A percentile compares a stretch with the other conserved stretches of the same genome.
phyloP scores from a whole-genome alignment of 2,113 vertebrate species.

The Aldabrachelys gigantea region DNA sequence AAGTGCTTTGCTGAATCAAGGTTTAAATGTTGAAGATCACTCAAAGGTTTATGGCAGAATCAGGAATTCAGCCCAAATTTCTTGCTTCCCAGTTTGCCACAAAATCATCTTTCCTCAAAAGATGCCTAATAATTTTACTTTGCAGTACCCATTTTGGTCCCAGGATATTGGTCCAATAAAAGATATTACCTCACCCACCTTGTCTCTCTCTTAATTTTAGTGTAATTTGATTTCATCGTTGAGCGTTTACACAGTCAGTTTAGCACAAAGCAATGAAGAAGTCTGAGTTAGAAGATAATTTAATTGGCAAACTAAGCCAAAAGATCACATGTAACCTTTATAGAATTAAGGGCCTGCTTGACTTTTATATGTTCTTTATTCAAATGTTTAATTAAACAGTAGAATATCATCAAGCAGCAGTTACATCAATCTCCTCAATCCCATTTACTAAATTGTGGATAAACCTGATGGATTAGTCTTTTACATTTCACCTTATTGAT shows the following conservation, averaged over 20 bases:
- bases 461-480: neutral
- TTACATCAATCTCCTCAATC: neutral
- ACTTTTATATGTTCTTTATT: neutral
- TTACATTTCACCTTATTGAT: neutral
- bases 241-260: neutral
- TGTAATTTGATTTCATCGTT: neutral
- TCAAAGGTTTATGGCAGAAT: neutral
- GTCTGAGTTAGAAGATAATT: neutral
- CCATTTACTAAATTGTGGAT: neutral
- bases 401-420: neutral
- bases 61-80: neutral
- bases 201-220: neutral
- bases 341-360: neutral
- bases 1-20: neutral
- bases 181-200: neutral
- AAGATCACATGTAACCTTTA: neutral
- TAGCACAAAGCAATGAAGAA: neutral
- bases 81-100: neutral
- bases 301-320: neutral
- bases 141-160: neutral
- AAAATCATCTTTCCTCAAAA: neutral
- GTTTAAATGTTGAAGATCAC: neutral
- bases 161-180: neutral
- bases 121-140: neutral
- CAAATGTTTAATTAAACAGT: neutral